phyloP scores from a whole-genome alignment of 2,888 invertebrate species.

The Drosophila borborema region DNA sequence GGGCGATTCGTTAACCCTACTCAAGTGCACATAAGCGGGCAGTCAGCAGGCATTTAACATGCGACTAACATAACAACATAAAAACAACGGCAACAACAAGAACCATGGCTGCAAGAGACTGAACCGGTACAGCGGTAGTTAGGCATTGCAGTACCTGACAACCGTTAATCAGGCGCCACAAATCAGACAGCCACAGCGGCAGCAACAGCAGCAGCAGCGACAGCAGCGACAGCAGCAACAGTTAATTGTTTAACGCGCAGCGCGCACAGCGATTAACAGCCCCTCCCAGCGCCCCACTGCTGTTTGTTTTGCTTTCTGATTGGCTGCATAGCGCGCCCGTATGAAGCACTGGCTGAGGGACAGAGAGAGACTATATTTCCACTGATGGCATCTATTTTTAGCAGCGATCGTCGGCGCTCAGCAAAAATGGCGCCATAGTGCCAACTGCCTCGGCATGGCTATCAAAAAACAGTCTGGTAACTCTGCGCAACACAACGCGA shows the following conservation, averaged over 20 bases:
- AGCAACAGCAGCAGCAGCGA: too few species aligned
- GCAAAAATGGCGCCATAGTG: constrained; percentile 49
- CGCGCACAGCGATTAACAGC: constrained; percentile 34
- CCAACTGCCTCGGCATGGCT: constrained; percentile 23
- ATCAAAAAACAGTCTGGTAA: constrained; percentile 5
- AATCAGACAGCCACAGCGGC: constrained; percentile 48
- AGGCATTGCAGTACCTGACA: constrained; percentile 54
- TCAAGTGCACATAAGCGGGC: constrained; percentile 48
- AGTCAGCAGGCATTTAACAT: constrained; percentile 48
- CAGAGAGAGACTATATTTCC: background rate
- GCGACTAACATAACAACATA: constrained; percentile 38
- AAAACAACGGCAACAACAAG: background rate
- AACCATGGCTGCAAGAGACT: background rate
- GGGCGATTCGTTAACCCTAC: constrained; percentile 63
- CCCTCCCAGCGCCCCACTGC: constrained; percentile 3
- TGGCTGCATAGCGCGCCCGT: constrained; percentile 31
- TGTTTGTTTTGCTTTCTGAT: constrained; percentile 40
- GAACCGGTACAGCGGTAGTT: constrained; percentile 46
- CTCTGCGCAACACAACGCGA: constrained; percentile 26
- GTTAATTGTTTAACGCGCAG: constrained; percentile 53
- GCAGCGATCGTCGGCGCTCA: constrained; percentile 33
- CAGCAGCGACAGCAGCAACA: constrained; percentile 14
- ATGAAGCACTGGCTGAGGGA: background rate
- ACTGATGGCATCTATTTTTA: constrained; percentile 47
- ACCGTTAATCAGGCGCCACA: constrained; percentile 76